Evolutionary conservation across 2,113 vertebrate species (phyloP).

Genomic region (Chinchilla lanigera): DNA sequence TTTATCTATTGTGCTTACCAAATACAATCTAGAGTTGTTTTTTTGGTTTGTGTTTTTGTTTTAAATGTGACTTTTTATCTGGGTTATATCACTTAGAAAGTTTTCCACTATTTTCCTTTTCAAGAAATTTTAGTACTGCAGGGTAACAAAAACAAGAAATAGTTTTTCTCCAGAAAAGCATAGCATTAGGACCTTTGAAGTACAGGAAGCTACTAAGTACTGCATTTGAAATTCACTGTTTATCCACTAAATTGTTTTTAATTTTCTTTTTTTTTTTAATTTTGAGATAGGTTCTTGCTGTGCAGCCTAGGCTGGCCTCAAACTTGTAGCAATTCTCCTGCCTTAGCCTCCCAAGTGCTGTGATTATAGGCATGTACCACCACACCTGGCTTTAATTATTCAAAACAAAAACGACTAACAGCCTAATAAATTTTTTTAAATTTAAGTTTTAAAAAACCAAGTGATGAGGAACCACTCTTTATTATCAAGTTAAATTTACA

Average conservation of each 20-base stretch:
- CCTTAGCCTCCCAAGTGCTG: too few relatives aligned
- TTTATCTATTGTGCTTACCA: neutral
- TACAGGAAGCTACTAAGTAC: neutral
- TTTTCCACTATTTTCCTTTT: neutral
- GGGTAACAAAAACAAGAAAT: neutral
- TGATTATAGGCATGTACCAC: too few relatives aligned
- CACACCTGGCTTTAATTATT: neutral
- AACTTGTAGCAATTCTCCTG: too few relatives aligned
- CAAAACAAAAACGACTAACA: neutral
- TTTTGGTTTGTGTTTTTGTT: neutral
- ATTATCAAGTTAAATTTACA: neutral
- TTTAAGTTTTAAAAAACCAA: neutral
- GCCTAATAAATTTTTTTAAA: neutral
- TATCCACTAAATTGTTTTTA: neutral
- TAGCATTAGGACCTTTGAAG: neutral
- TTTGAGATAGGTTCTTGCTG: too few relatives aligned
- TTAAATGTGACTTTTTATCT: neutral
- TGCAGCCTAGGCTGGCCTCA: too few relatives aligned
- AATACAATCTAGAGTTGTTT: neutral
- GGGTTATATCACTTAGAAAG: neutral
- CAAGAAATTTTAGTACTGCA: neutral
- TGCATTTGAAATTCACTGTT: slow-evolving; percentile 26
- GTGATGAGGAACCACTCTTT: too few relatives aligned
- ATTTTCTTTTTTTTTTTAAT: too few relatives aligned
- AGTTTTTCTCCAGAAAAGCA: neutral